Conservation (phyloP, 2,888 invertebrate genomes). For the Scrobipalpa costella region DNA sequence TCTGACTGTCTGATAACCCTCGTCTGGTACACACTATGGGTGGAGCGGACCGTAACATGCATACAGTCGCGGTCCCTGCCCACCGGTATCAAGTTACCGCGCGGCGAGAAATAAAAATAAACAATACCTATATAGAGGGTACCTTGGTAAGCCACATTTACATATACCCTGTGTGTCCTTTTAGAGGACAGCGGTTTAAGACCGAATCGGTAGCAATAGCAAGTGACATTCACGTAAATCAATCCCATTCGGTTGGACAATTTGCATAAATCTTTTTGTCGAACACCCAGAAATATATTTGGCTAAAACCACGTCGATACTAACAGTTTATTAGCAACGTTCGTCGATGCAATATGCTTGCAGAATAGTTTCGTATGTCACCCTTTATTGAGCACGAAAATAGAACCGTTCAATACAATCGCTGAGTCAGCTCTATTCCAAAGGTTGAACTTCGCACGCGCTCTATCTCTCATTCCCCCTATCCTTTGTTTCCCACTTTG, state of each 20-base stretch:
- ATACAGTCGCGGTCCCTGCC: constrained; percentile 53
- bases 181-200: neutral
- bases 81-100: constrained; percentile 58
- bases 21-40: neutral
- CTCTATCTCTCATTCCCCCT: neutral
- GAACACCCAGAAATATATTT: no score
- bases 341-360: neutral
- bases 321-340: no score
- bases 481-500: neutral
- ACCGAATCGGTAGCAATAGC: neutral
- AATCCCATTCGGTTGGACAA: neutral
- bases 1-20: constrained; percentile 16
- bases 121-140: constrained; percentile 31
- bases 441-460: neutral
- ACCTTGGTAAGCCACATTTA: constrained; percentile 11
- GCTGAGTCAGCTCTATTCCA: neutral
- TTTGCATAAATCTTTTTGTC: neutral
- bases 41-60: constrained; percentile 50
- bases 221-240: neutral
- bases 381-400: no score
- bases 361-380: neutral
- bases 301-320: no score
- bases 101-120: constrained; percentile 59
- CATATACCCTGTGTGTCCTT: constrained; percentile 1
- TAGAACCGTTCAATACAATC: neutral